Percentiles rank a stretch among this genome's conserved stretches.
Evolutionary conservation across 2,888 invertebrate species (phyloP).

Genomic region (Sinohyriopsis cumingii): DNA sequence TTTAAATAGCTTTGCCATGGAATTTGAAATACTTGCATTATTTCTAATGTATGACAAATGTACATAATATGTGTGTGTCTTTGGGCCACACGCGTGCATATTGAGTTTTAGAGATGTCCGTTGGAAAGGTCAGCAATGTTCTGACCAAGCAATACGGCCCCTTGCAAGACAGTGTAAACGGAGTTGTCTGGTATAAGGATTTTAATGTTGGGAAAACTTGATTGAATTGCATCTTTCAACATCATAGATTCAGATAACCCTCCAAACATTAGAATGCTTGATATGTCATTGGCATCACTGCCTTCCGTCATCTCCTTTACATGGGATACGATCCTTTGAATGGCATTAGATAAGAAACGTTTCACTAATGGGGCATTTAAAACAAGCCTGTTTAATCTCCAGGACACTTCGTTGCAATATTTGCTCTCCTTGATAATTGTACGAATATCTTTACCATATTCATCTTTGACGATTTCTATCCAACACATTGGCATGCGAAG

Average conservation of each 20-base stretch:
- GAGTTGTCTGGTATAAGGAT: slow-evolving; percentile 22
- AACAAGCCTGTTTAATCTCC: slow-evolving; percentile 15
- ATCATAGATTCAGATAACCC: slow-evolving; percentile 29
- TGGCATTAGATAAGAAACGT: slow-evolving; percentile 12
- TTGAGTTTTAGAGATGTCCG: too few species aligned
- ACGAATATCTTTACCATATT: slow-evolving; percentile 14
- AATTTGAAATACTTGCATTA: too few species aligned
- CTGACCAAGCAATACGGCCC: slow-evolving; percentile 26
- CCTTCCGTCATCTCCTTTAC: slow-evolving; percentile 11
- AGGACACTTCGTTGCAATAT: slow-evolving; percentile 13
- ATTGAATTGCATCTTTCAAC: slow-evolving; percentile 13
- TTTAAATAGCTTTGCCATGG: too few species aligned
- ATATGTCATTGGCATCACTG: slow-evolving; percentile 3
- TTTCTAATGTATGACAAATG: too few species aligned
- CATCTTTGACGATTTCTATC: slow-evolving; percentile 18
- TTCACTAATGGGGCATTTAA: slow-evolving; percentile 9
- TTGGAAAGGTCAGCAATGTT: too few species aligned
- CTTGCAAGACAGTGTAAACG: slow-evolving; percentile 22
- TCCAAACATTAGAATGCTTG: slow-evolving; percentile 28
- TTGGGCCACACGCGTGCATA: too few species aligned
- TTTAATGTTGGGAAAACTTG: slow-evolving; percentile 13
- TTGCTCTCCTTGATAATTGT: slow-evolving; percentile 7
- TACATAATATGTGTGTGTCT: too few species aligned
- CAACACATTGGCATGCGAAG: slow-evolving; percentile 17
- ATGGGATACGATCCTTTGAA: slow-evolving; percentile 11